phyloP scores from a whole-genome alignment of 2,113 vertebrate genomes.

The Lipophrys pholis region DNA sequence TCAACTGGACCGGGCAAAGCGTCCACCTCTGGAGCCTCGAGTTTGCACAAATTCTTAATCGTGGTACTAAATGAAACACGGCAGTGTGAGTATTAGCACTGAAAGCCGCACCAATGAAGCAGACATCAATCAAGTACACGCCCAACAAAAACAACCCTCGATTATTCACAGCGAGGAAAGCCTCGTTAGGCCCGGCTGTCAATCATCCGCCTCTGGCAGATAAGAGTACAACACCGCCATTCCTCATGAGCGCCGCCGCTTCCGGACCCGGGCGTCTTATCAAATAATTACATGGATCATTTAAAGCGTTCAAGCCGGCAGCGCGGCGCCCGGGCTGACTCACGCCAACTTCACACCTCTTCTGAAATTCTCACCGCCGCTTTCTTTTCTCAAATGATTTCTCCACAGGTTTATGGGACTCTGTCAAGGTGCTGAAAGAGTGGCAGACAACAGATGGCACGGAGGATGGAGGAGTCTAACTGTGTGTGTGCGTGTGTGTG shows the following conservation, averaged over 20 bases:
- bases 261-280: constrained; percentile 15
- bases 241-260: background rate
- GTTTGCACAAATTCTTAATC: background rate
- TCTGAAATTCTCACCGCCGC: background rate
- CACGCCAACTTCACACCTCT: constrained; percentile 15
- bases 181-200: constrained; percentile 5
- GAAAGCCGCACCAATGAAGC: constrained; percentile 12
- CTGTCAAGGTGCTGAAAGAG: constrained; percentile 13
- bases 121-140: background rate
- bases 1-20: background rate
- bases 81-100: background rate
- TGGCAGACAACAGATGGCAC: constrained; percentile 47
- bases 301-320: constrained; percentile 3
- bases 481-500: constrained; percentile 13
- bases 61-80: background rate
- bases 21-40: too few relatives aligned
- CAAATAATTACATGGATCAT: constrained; percentile 41
- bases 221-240: background rate
- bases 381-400: background rate
- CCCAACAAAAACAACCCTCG: constrained; percentile 8
- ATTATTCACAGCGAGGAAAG: constrained; percentile 45
- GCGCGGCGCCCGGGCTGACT: background rate
- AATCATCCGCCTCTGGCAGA: constrained; percentile 11
- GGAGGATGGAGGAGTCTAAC: constrained; percentile 19
- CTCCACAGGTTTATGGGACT: background rate